Base-by-base conservation (phyloP, 2,797 vertebrate genomes). In the Brachyrhaphis roseni region DNA sequence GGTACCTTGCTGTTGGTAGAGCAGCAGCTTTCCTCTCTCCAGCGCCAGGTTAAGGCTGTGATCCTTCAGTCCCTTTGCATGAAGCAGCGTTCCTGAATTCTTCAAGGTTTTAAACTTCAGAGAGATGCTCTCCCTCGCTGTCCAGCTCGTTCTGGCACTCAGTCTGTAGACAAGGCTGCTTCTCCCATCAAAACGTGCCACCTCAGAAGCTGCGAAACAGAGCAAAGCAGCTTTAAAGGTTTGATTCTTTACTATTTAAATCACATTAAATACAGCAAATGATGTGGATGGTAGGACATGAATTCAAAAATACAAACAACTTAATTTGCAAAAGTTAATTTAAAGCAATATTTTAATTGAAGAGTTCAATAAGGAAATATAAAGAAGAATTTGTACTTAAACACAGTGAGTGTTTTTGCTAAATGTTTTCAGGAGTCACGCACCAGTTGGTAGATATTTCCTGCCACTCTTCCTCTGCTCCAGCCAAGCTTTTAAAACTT, bases 41-140 rank as follows among this genome's bases (percentile, higher is more conserved):
- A 99, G 88, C 86, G 97, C 97, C 92, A 99, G 87, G 0, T 96
- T 98, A 85, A 99, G 97, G 84, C 97, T 97, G 93, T 98, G 97
- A 74, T 97, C 97, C 64, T 96, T 92, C 76, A 96, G 97, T 34
- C 98, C 98, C 92, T 97, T 97, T 51, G 97, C 97, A 0, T 99
- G 97, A 77, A 99, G 96, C 79, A 99, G 92, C 10, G 97, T 98
- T 26, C 98, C 98, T 41, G 97, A 97, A 4, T 96, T 97, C 87
- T 94, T 95, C 89, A 96, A 94, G 87, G 97, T 98, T 91, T 98
- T 99, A 91, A 99, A 99, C 94, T 97, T 98, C 81, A 99, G 92
- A 46, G 97, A 97, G 86, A 99, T 95, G n/a, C 96, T 96, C 57
- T 98, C 97, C 92, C 96, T 97, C 82, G 96, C 93, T 0, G 96